A percentile compares a stretch with the other conserved stretches of the same genome.
Evolutionary conservation across 1,140 invertebrate species (phyloP).

Genomic region (Mycetomoellerius zeteki): DNA sequence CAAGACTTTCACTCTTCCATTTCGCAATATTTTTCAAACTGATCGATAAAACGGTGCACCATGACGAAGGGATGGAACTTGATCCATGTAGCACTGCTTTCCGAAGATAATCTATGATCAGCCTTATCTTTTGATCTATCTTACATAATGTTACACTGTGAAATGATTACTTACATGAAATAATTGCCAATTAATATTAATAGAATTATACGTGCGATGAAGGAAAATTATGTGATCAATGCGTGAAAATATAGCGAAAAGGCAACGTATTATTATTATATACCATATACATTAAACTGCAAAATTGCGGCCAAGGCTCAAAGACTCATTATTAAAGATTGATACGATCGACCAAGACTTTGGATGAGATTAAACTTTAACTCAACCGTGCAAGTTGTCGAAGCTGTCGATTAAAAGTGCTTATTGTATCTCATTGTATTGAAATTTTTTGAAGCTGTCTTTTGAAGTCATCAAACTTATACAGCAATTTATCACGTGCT

Average conservation of each 20-base stretch:
- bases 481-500: no score
- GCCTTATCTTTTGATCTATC: neutral
- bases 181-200: conserved; percentile 17
- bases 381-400: neutral
- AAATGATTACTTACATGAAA: neutral
- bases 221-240: neutral
- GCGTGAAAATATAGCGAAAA: conserved; percentile 2
- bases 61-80: neutral
- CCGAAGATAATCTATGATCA: neutral
- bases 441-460: neutral
- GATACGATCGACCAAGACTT: neutral
- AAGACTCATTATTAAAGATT: conserved; percentile 1
- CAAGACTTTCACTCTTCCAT: conserved; percentile 33
- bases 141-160: neutral
- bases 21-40: conserved; percentile 28
- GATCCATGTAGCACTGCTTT: neutral
- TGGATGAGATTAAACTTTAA: conserved; percentile 6
- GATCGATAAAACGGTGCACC: conserved; percentile 8
- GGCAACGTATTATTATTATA: conserved; percentile 10
- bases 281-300: neutral
- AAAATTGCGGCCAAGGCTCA: neutral
- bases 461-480: neutral
- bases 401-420: neutral
- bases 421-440: neutral
- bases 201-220: neutral